phyloP scores from a whole-genome alignment of 1,140 invertebrate species.

The Andrena cerasifolii region DNA sequence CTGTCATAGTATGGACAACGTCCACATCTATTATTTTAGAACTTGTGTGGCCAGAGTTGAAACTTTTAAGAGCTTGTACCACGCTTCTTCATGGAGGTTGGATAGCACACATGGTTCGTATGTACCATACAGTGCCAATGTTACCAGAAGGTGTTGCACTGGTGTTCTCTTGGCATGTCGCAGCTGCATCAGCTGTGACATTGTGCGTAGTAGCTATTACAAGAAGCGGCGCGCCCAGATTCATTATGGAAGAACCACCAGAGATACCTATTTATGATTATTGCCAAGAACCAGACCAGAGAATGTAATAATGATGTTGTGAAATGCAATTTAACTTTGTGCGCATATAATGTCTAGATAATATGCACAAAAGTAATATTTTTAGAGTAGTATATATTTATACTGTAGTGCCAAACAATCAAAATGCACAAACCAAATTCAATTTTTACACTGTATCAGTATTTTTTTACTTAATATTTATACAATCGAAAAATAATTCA shows the following conservation, averaged over 20 bases:
- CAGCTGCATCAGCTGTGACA: constrained; percentile 73
- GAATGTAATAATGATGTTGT: constrained; percentile 20
- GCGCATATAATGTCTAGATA: constrained; percentile 1
- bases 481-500: constrained; percentile 5
- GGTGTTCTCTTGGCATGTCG: constrained; percentile 77
- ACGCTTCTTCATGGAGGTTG: constrained; percentile 78
- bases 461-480: constrained; percentile 47
- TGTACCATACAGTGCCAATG: constrained; percentile 56
- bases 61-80: constrained; percentile 71
- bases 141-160: constrained; percentile 71
- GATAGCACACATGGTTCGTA: constrained; percentile 77
- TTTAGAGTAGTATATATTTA: constrained; percentile 34
- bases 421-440: constrained; percentile 13
- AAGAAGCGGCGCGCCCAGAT: constrained; percentile 65
- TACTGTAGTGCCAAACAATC: constrained; percentile 26
- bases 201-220: constrained; percentile 71
- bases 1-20: constrained; percentile 74
- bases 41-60: constrained; percentile 76
- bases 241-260: constrained; percentile 65
- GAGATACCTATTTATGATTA: constrained; percentile 76
- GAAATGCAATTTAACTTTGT: constrained; percentile 13
- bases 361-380: constrained; percentile 21
- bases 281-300: constrained; percentile 65
- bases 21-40: constrained; percentile 72
- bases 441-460: constrained; percentile 30